Base-by-base conservation (phyloP, 2,113 vertebrate species). In the Circaetus cinerascens region DNA sequence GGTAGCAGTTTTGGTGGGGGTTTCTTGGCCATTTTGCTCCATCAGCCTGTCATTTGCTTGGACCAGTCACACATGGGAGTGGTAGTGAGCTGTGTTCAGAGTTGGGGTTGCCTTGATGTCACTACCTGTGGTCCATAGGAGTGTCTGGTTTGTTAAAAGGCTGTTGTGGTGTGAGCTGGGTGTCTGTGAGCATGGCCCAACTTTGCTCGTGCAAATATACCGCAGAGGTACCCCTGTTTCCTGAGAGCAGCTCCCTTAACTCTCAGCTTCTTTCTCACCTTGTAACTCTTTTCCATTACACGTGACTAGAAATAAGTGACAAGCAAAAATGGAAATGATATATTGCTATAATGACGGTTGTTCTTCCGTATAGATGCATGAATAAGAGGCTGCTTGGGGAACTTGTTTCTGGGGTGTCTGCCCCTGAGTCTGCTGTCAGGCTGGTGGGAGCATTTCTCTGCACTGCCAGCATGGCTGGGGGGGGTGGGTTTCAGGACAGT, bases 51-150 rank as follows among this genome's bases (percentile, higher is more conserved):
- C 43, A 29, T 73, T 36, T 23, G 13, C 63, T 32, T 38, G 88
- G 55, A 13, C 27, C 55, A 32, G 55, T 32, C 34, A 13, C 86
- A 9, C 21, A 2, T 0, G 0, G 64, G 41, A 51, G 23, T 15
- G 41, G 50, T 1, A 30, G 53, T 51, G 57, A 60, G 23, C 50
- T 4, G 1, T 10, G 46, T 26, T 90, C 43, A 30, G 64, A 46
- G 56, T 7, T 14, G 27, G 48, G 38, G 4, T 17, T 83, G 25
- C 38, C n/a, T 78, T 64, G 21, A 11, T 68, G 43, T 59, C 40
- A 1, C 86, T 91, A 4, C 50, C 45, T 78, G 41, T 38, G 25
- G 50, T 89, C 73, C 41, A 46, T 55, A 3, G 9, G 75, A 74
- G 76, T 14, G 1, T 45, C 50, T 86, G 86, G 4, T 32, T 40